These are phyloP conservation scores for Acanthosepion lycidas DNA, from an alignment of 2,888 invertebrate species.

Conservation along the genomic window DNA sequence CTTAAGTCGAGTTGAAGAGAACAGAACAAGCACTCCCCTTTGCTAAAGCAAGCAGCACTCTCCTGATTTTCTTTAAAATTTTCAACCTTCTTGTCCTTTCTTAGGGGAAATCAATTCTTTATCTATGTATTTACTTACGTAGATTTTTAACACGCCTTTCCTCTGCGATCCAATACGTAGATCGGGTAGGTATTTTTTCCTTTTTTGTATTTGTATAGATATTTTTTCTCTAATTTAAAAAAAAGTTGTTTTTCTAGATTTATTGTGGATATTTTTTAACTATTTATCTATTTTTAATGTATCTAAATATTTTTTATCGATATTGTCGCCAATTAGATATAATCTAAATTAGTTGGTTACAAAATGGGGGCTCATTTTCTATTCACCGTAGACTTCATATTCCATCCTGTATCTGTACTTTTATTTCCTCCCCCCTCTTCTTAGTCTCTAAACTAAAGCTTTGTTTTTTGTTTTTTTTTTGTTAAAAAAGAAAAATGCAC, in stretches of 20 bases:
- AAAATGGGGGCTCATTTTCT: conserved; percentile 18
- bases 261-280: too few species aligned
- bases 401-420: not conserved
- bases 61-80: not conserved
- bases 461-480: not conserved
- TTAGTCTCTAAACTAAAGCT: too few species aligned
- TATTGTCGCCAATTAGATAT: not conserved
- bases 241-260: not conserved
- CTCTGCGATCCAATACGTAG: not conserved
- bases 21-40: not conserved
- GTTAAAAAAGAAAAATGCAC: not conserved
- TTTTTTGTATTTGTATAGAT: not conserved
- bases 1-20: conserved; percentile 18
- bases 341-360: not conserved
- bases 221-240: not conserved
- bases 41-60: not conserved
- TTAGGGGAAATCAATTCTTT: not conserved
- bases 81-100: not conserved
- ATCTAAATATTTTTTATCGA: not conserved
- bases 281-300: not conserved
- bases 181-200: not conserved
- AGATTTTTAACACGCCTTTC: conserved; percentile 18
- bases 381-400: not conserved
- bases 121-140: not conserved
- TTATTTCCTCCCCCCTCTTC: not conserved